Evolutionary conservation across 2,888 invertebrate genomes (phyloP).

Genomic region (Eumerus sabulonum): DNA sequence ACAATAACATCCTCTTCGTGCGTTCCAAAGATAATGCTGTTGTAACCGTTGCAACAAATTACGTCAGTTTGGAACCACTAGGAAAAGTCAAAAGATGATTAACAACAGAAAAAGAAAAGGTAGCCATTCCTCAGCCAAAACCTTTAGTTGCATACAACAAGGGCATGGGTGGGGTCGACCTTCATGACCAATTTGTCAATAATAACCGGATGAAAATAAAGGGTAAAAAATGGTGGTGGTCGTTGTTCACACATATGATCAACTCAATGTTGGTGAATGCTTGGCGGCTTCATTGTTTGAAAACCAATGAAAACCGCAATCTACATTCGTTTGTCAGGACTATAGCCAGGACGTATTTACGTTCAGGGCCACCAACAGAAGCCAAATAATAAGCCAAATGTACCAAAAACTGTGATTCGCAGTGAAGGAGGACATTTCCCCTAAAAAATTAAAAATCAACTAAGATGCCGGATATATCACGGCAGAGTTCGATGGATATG

Average conservation of each 20-base stretch:
- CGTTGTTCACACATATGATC: slow-evolving; percentile 21
- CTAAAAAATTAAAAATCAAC: slow-evolving; percentile 46
- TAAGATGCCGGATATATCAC: slow-evolving; percentile 41
- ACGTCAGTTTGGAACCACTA: slow-evolving; percentile 1
- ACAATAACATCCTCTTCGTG: slow-evolving; percentile 14
- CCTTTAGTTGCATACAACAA: background rate
- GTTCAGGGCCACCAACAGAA: too few species aligned
- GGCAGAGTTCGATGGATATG: too few species aligned
- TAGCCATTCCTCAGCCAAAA: background rate
- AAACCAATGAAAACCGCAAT: background rate
- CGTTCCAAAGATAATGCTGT: slow-evolving; percentile 15
- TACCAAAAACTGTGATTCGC: too few species aligned
- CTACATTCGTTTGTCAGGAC: slow-evolving; percentile 46
- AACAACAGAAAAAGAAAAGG: background rate
- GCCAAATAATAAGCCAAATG: slow-evolving; percentile 27
- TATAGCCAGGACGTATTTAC: too few species aligned
- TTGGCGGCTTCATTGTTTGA: slow-evolving; percentile 8
- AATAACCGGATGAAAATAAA: background rate
- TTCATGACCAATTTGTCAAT: background rate
- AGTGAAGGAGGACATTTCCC: slow-evolving; percentile 52
- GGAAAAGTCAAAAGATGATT: background rate
- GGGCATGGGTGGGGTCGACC: background rate
- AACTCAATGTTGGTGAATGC: slow-evolving; percentile 5
- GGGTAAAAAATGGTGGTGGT: slow-evolving; percentile 28
- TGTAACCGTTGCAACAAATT: slow-evolving; percentile 15